Conservation (phyloP, 2,888 invertebrate genomes). For the Odontomyia ornata region DNA sequence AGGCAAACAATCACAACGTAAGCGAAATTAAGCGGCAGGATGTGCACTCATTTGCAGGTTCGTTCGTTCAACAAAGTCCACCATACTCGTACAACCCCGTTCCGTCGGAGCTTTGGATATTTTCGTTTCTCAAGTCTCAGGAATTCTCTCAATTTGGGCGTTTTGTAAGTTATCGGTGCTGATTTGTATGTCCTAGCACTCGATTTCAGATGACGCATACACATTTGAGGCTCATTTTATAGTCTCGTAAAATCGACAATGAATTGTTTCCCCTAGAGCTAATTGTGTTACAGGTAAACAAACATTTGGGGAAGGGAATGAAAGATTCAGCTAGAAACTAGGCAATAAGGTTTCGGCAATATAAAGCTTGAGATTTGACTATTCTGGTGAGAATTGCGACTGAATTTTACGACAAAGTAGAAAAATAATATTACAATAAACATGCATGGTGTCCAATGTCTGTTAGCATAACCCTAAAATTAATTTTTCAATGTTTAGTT, state of each 20-base stretch:
- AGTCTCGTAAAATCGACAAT: conserved; percentile 40
- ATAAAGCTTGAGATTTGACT: neutral
- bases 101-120: too few relatives aligned
- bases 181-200: conserved; percentile 45
- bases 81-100: too few relatives aligned
- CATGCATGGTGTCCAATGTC: too few relatives aligned
- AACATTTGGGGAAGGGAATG: conserved; percentile 8
- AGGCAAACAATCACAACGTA: neutral
- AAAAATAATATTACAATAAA: too few relatives aligned
- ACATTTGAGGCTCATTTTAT: conserved; percentile 32
- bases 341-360: neutral
- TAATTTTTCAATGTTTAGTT: too few relatives aligned
- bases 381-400: too few relatives aligned
- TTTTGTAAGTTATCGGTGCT: conserved; percentile 14
- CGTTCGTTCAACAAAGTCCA: too few relatives aligned
- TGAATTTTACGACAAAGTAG: too few relatives aligned
- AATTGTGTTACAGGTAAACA: conserved; percentile 34
- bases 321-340: neutral
- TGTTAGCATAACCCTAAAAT: too few relatives aligned
- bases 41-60: neutral
- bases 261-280: conserved; percentile 38
- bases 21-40: neutral
- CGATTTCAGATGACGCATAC: conserved; percentile 41
- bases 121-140: neutral
- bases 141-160: conserved; percentile 15